A percentile compares a stretch with the other conserved stretches of the same genome.
phyloP scores from a whole-genome alignment of 1,140 invertebrate genomes.

The Rhopalosiphum padi region DNA sequence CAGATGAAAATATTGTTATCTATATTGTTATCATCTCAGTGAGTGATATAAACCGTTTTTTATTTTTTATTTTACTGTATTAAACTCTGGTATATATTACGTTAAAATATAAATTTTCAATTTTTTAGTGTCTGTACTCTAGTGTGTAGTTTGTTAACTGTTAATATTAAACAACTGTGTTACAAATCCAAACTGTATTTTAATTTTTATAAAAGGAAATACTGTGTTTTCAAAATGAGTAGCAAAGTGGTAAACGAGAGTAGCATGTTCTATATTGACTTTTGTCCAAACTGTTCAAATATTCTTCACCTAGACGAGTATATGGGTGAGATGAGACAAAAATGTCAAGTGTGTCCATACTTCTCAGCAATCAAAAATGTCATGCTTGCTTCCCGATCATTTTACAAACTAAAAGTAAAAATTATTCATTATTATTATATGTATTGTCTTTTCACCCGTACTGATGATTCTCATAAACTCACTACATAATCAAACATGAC shows the following conservation, averaged over 20 bases:
- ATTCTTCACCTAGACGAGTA: conserved; percentile 26
- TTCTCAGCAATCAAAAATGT: conserved; percentile 45
- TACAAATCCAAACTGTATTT: neutral
- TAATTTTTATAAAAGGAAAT: neutral
- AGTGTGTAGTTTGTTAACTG: no score
- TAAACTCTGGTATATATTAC: no score
- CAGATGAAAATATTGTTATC: no score
- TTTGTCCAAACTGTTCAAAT: conserved; percentile 51
- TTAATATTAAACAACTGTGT: no score
- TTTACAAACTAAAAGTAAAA: conserved; percentile 53
- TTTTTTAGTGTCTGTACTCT: no score
- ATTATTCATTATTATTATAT: neutral
- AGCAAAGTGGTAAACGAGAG: conserved; percentile 51
- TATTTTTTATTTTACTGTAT: no score
- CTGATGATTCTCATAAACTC: neutral
- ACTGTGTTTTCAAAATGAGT: neutral
- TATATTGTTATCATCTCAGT: no score
- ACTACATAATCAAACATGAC: neutral
- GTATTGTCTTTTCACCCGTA: neutral
- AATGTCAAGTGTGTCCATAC: conserved; percentile 48
- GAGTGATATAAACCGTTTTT: no score
- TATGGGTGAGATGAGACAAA: conserved; percentile 43
- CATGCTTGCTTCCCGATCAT: conserved; percentile 23
- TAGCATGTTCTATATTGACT: conserved; percentile 44
- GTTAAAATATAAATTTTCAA: no score